Conservation (phyloP, 1,140 invertebrate species). For the Apis mellifera region Amel_HAv3.1 CM009942.2:7732001-7732500, state of each 20-base stretch:
- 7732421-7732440: no score
- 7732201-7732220: constrained; percentile 63
- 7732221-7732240: constrained; percentile 64
- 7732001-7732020: no score
- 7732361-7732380: constrained; percentile 21
- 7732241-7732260: constrained; percentile 60
- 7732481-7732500: no score
- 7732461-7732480: no score
- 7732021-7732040: constrained; percentile 24
- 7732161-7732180: constrained; percentile 57
- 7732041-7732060: not conserved
- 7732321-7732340: constrained; percentile 46
- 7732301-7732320: not conserved
- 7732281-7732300: constrained; percentile 62
- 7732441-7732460: no score
- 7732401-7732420: no score
- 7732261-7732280: constrained; percentile 64
- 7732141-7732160: constrained; percentile 35
- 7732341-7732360: constrained; percentile 47
- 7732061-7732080: not conserved
- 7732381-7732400: constrained; percentile 12
- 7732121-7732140: constrained; percentile 25
- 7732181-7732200: constrained; percentile 67
- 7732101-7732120: not conserved
- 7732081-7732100: not conserved